Evolutionary conservation across 2,113 vertebrate genomes (phyloP).

Genomic region (Pagrus major): DNA sequence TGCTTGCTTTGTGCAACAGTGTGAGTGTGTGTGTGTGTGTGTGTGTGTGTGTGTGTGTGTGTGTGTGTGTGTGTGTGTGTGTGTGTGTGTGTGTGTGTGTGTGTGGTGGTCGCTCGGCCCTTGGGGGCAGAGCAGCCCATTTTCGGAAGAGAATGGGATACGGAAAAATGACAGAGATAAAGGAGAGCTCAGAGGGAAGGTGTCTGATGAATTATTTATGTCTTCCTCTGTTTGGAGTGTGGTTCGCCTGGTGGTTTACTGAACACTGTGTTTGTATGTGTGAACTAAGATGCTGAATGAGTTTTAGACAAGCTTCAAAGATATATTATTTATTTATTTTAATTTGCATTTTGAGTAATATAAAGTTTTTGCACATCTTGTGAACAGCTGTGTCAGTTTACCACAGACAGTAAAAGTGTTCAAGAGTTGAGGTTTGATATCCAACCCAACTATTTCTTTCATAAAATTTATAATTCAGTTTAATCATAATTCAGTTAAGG

Average conservation of each 20-base stretch:
- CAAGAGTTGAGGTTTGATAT: neutral
- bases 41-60: conserved; percentile 18
- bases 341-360: neutral
- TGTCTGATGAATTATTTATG: conserved; percentile 67
- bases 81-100: conserved; percentile 13
- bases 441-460: neutral
- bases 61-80: conserved; percentile 16
- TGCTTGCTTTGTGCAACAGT: conserved; percentile 13
- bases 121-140: conserved; percentile 35
- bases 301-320: neutral
- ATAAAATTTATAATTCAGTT: no score
- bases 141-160: conserved; percentile 54
- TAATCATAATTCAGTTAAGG: no score
- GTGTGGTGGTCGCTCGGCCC: conserved; percentile 1
- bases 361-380: neutral
- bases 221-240: conserved; percentile 12
- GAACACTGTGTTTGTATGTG: neutral
- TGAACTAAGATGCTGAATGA: neutral
- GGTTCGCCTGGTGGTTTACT: conserved; percentile 24
- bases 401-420: neutral
- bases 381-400: neutral
- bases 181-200: conserved; percentile 28
- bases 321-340: neutral
- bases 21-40: conserved; percentile 15
- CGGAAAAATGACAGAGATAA: conserved; percentile 57